These are phyloP conservation scores for Porites australiensis DNA, from an alignment of 64 coral and sea anemone genomes.

Conservation along the genomic window DNA sequence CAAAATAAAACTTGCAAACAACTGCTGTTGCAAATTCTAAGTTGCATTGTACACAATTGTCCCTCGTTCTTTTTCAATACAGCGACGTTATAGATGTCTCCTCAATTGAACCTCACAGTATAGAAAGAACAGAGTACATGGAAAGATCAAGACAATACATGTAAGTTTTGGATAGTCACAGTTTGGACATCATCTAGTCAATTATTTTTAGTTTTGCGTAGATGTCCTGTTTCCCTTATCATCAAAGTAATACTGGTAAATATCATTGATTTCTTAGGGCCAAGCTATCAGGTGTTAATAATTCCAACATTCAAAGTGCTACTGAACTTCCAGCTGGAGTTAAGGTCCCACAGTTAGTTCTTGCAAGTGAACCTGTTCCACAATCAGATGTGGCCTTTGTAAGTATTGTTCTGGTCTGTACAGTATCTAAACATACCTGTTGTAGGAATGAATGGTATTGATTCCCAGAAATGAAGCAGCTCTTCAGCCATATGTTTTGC, in stretches of 20 bases:
- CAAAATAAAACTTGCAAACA: no score
- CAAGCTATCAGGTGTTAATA: constrained; percentile 76
- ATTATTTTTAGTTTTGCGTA: no score
- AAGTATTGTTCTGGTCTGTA: constrained; percentile 19
- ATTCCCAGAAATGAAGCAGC: no score
- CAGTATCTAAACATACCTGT: no score
- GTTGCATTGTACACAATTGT: neutral
- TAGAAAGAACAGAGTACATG: constrained; percentile 94
- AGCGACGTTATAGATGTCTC: constrained; percentile 97
- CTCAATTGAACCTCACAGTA: constrained; percentile 92
- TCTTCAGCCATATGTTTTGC: no score
- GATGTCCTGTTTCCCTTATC: no score
- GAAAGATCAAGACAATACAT: constrained; percentile 92
- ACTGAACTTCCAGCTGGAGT: constrained; percentile 70
- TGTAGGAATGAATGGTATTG: no score
- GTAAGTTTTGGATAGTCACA: constrained; percentile 34
- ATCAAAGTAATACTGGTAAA: neutral
- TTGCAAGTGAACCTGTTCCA: constrained; percentile 81
- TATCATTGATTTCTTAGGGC: constrained; percentile 35
- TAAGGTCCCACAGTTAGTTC: constrained; percentile 57
- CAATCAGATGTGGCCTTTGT: constrained; percentile 82
- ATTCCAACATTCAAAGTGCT: constrained; percentile 31
- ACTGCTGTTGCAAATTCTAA: no score
- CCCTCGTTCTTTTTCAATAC: neutral
- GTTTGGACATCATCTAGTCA: no score